Conservation (phyloP, 2,797 vertebrate genomes). For the Pipistrellus pipistrellus region DNA sequence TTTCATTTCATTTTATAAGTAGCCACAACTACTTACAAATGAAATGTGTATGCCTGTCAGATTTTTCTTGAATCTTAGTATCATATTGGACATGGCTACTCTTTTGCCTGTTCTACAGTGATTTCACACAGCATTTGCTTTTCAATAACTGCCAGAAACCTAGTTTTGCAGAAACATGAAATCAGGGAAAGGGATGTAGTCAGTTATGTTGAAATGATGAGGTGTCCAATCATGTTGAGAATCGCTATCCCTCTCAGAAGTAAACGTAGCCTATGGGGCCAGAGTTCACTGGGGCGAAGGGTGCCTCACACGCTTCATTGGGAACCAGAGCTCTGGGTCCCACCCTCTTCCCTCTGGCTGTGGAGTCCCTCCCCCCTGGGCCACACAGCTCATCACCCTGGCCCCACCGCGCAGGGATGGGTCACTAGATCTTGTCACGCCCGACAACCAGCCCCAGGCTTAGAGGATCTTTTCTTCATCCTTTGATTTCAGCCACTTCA, state of each 20-base stretch:
- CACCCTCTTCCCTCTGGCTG: not conserved
- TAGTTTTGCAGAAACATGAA: not conserved
- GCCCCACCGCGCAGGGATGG: not conserved
- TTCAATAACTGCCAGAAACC: not conserved
- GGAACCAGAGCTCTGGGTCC: not conserved
- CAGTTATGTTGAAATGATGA: not conserved
- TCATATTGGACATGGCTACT: not conserved
- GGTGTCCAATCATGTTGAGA: not conserved
- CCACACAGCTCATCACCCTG: too few relatives aligned
- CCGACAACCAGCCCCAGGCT: not conserved
- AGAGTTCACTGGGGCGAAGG: too few relatives aligned
- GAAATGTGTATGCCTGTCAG: not conserved
- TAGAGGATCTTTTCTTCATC: not conserved
- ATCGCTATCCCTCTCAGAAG: not conserved
- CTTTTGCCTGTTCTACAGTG: not conserved
- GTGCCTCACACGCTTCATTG: fast-evolving
- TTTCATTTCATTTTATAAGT: not conserved
- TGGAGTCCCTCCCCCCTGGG: not conserved
- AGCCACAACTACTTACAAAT: not conserved
- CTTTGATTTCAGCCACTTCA: not conserved
- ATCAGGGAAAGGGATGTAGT: not conserved
- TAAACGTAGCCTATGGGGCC: fast-evolving
- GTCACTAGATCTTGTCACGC: not conserved
- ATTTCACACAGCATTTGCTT: not conserved
- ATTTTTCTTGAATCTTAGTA: not conserved